Evolutionary conservation across 1,140 invertebrate genomes (phyloP).

Genomic region (Brachionus manjavacas): DNA sequence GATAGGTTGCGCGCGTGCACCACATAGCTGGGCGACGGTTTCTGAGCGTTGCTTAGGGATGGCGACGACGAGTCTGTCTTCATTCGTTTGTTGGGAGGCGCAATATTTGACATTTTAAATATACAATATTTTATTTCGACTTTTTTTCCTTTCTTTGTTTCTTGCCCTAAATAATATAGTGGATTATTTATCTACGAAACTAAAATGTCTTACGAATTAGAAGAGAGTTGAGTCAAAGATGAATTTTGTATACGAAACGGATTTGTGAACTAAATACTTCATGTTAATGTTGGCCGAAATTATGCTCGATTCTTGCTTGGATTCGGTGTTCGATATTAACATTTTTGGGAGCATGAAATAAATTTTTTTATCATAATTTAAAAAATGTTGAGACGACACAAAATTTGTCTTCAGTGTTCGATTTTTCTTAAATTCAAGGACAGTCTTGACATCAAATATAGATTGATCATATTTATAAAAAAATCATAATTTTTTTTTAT

Average conservation of each 20-base stretch:
- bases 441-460: too few species aligned
- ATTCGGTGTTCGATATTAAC: neutral
- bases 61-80: conserved; percentile 19
- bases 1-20: neutral
- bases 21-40: conserved; percentile 12
- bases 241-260: neutral
- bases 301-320: neutral
- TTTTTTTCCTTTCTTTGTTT: neutral
- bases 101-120: conserved; percentile 26
- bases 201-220: neutral
- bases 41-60: neutral
- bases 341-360: neutral
- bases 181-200: neutral
- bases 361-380: neutral
- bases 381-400: too few species aligned
- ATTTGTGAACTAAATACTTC: conserved; percentile 10
- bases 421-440: too few species aligned
- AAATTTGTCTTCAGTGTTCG: too few species aligned
- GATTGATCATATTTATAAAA: too few species aligned
- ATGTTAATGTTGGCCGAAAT: neutral
- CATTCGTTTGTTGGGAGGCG: neutral
- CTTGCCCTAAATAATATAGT: neutral
- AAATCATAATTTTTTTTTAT: too few species aligned
- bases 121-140: neutral
- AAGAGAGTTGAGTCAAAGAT: conserved; percentile 23